Evolutionary conservation across 1,140 invertebrate species (phyloP).

Genomic region (Solenopsis fugax): DNA sequence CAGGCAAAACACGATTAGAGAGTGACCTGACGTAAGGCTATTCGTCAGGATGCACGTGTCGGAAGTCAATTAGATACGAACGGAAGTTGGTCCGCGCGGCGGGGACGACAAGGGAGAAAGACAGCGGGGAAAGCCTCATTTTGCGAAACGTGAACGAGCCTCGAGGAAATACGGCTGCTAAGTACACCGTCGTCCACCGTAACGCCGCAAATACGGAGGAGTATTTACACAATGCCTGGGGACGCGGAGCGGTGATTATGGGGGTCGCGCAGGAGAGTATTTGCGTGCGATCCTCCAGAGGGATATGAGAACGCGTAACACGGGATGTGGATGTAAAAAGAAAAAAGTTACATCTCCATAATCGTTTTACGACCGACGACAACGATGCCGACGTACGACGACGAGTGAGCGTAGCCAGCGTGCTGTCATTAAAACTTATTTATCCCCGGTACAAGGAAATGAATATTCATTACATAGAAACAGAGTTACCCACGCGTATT

Average conservation of each 20-base stretch:
- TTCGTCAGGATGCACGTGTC: slow-evolving; percentile 60
- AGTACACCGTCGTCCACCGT: slow-evolving; percentile 10
- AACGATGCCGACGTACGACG: neutral
- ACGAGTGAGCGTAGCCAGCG: neutral
- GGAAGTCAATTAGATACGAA: slow-evolving; percentile 75
- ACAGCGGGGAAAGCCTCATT: slow-evolving; percentile 27
- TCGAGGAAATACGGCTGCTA: slow-evolving; percentile 40
- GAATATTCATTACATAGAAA: slow-evolving; percentile 43
- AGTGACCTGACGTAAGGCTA: slow-evolving; percentile 42
- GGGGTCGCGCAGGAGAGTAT: slow-evolving; percentile 11
- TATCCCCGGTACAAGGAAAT: slow-evolving; percentile 31
- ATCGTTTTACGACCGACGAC: slow-evolving; percentile 41
- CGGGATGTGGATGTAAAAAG: neutral
- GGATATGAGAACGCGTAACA: slow-evolving; percentile 15
- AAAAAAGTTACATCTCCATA: slow-evolving; percentile 44
- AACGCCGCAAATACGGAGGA: slow-evolving; percentile 42
- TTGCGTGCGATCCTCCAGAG: neutral
- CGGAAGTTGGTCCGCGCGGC: slow-evolving; percentile 60
- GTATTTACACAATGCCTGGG: slow-evolving; percentile 29
- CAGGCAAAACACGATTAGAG: slow-evolving; percentile 33
- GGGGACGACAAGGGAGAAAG: slow-evolving; percentile 10
- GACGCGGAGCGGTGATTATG: slow-evolving; percentile 24
- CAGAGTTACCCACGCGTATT: slow-evolving; percentile 30
- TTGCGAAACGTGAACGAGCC: slow-evolving; percentile 40
- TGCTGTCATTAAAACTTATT: slow-evolving; percentile 59